Base-by-base conservation (phyloP, 2,888 invertebrate species). In the Nesidiocoris tenuis region DNA sequence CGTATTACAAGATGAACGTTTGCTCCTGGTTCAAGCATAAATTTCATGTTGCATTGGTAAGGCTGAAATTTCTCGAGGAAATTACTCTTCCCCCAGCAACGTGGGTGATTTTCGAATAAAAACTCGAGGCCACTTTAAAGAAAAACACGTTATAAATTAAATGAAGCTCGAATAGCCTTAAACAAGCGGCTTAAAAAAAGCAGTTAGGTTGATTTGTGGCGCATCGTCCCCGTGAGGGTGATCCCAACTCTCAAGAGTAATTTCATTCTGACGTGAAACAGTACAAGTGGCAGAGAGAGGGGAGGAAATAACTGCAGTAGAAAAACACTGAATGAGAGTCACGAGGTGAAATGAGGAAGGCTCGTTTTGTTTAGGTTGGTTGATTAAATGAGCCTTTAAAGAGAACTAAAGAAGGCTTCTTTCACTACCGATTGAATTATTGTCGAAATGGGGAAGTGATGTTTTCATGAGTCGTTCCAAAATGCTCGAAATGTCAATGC, bases 161-260 rank as follows among this genome's bases (percentile, higher is more conserved):
- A 63, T 72, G 61, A 61, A 72, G 39, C 61, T 72, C 61, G 25
- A 72, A 72, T 54, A 21, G 71, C 71, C 54, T 61, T 72, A 72
- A 72, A 72, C 61, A 72, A 54, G 70, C 24, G 72, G 63, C 5
- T 39, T 7, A 12, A 39, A 39, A 39, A 39, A 63, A 61, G 63
- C 72, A 72, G 72, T 70, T 70, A 70, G 70, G 70, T 72, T 72
- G 72, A 72, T 72, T 72, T 72, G 72, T 72, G 61, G 39, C 16
- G 72, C 72, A 72, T 70, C 54, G 70, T 22, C 54, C 72, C 72
- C 72, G 72, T 39, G 72, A 72, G 72, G 72, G 72, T 72, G 72
- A 72, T 72, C 63, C 39, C 63, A 72, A 72, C 72, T 72, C 71
- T 72, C 72, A 72, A 72, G 72, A 72, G 72, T 72, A 72, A 72